Evolutionary conservation across 2,888 invertebrate genomes (phyloP), one percentile per base, ranked within the genome.

Genomic region (Stenodera caucasica): DNA sequence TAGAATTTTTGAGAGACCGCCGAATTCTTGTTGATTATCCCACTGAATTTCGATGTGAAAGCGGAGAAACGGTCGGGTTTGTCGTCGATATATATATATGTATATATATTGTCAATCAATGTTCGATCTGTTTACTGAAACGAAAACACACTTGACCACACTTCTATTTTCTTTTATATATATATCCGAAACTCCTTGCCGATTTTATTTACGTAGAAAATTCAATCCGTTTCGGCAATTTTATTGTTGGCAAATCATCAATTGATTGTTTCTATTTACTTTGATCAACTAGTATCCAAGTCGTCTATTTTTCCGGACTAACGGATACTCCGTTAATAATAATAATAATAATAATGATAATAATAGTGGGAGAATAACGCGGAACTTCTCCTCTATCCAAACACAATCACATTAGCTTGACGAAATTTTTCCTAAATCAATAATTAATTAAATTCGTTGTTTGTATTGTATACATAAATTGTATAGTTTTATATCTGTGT

Each of bases 51-150:
- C 70, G 69, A 70, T 70, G 73, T 71, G 70, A 67, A 64, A 62
- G 61, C 64, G 50, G 55, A 55, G 63, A 67, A 68, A 69, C 65
- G 67, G 65, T 67, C 68, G 67, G 69, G 65, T 68, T 63, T 15
- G 8, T 45, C 21, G 66, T 66, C 69, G 72, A 74, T 76, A n/a
- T n/a, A n/a, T n/a, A n/a, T n/a, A n/a, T n/a, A n/a, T n/a, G n/a
- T n/a, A n/a, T n/a, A n/a, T n/a, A 40, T 40, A 75, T 76, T 75
- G 75, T 77, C 76, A 75, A 77, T 77, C 75, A 75, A 68, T 65
- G 70, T 70, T 72, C 71, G 74, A 75, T 76, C 73, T 76, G 75
- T 76, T 76, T 76, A 74, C 77, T 68, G 68, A 74, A 70, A 70
- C 55, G 68, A 73, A 69, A 69, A 40, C 35, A 9, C 15, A 56